Conservation (phyloP, 2,797 vertebrate species). For the Pempheris klunzingeri region DNA sequence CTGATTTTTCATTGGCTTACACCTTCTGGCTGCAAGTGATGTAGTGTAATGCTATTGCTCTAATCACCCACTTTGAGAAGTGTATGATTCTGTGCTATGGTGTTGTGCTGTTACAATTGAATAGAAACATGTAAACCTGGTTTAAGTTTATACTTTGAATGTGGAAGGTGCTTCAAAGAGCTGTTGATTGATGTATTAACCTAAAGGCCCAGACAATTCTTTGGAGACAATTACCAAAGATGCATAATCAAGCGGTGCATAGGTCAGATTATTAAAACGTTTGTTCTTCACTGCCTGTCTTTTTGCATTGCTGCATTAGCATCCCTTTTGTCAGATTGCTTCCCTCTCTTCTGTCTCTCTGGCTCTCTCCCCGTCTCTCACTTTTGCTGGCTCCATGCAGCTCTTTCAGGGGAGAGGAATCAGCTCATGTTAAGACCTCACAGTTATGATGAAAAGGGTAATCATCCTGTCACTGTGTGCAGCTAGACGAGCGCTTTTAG, state of each 20-base stretch:
- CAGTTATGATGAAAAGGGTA: constrained; percentile 80
- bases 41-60: neutral
- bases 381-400: constrained; percentile 18
- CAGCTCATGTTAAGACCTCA: constrained; percentile 78
- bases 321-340: constrained; percentile 32
- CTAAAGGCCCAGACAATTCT: neutral
- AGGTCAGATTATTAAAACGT: constrained; percentile 2
- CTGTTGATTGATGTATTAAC: neutral
- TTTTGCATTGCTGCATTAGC: constrained; percentile 17
- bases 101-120: neutral
- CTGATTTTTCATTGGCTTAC: constrained; percentile 12
- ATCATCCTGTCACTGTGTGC: constrained; percentile 78
- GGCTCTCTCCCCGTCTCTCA: neutral
- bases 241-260: neutral
- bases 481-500: constrained; percentile 65
- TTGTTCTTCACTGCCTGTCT: constrained; percentile 11
- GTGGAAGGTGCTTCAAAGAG: neutral
- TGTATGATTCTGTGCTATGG: neutral
- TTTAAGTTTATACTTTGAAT: neutral
- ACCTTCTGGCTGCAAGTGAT: constrained; percentile 11
- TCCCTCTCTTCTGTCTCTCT: constrained; percentile 1
- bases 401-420: constrained; percentile 67
- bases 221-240: neutral
- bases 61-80: constrained; percentile 8
- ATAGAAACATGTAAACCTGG: neutral